Conservation (phyloP, 2,113 vertebrate species). For the Nothobranchius kuhntae region DNA sequence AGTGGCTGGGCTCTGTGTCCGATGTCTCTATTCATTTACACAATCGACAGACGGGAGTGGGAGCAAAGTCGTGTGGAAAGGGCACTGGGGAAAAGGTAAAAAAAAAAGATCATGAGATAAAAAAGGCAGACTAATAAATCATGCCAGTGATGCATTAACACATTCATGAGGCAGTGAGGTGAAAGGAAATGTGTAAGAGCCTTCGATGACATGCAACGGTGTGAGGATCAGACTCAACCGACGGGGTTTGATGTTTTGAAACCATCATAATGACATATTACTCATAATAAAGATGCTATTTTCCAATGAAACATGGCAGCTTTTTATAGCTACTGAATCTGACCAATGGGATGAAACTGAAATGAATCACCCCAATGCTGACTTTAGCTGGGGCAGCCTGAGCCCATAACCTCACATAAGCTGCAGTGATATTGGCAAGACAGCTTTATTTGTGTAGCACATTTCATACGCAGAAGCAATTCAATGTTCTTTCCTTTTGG, state of each 20-base stretch:
- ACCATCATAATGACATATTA: no score
- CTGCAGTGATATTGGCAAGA: no score
- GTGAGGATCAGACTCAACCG: background rate
- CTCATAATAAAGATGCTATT: background rate
- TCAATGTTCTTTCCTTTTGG: no score
- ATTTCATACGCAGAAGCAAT: no score
- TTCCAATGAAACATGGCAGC: background rate
- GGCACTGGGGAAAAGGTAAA: slow-evolving; percentile 7
- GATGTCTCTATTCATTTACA: slow-evolving; percentile 44
- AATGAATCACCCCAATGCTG: slow-evolving; percentile 29
- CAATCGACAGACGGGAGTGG: slow-evolving; percentile 34
- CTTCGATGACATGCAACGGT: slow-evolving; percentile 1
- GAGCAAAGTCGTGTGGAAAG: slow-evolving; percentile 36
- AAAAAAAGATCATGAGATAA: slow-evolving; percentile 8
- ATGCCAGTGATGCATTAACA: slow-evolving; percentile 46
- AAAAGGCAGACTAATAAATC: slow-evolving; percentile 39
- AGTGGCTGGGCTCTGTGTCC: slow-evolving; percentile 29
- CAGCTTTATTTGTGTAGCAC: no score
- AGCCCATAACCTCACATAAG: background rate
- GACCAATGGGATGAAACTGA: background rate
- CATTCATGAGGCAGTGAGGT: slow-evolving; percentile 45
- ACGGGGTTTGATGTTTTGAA: no score
- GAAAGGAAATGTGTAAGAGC: slow-evolving; percentile 28
- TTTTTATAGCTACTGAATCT: no score
- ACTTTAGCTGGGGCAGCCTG: background rate